Percentiles rank a stretch among this genome's conserved stretches.
phyloP scores from a whole-genome alignment of 2,797 vertebrate genomes.

The Paratrypauchen microcephalus region DNA sequence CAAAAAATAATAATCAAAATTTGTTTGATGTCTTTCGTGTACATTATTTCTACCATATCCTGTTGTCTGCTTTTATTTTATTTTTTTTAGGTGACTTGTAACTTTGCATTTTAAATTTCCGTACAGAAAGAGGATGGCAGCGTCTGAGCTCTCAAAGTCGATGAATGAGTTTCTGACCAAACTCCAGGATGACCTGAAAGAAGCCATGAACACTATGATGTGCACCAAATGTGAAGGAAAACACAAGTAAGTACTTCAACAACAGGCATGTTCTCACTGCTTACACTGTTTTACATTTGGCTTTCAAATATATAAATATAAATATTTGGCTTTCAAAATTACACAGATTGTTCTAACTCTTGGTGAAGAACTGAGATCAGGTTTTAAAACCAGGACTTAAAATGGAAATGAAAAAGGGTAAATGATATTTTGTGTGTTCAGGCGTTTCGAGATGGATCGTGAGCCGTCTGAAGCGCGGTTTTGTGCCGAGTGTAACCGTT shows the following conservation, averaged over 20 bases:
- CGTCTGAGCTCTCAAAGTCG: slow-evolving; percentile 88
- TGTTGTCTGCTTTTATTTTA: neutral
- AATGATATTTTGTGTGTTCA: slow-evolving; percentile 46
- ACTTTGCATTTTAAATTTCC: neutral
- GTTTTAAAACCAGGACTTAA: too few species aligned
- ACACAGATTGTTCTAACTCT: too few species aligned
- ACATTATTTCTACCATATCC: neutral
- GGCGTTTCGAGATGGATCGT: slow-evolving; percentile 92
- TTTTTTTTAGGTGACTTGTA: too few species aligned
- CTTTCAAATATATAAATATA: too few species aligned
- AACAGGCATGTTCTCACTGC: neutral
- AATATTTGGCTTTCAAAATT: too few species aligned
- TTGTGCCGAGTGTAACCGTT: slow-evolving; percentile 86
- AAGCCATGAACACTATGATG: slow-evolving; percentile 98
- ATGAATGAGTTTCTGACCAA: slow-evolving; percentile 92
- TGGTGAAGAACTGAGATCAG: too few species aligned
- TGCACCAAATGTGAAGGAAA: slow-evolving; percentile 94
- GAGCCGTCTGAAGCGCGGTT: slow-evolving; percentile 87
- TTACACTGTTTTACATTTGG: neutral
- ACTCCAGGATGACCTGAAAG: slow-evolving; percentile 92
- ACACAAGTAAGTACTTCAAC: slow-evolving; percentile 82
- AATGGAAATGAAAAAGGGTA: too few species aligned
- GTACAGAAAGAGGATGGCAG: slow-evolving; percentile 88
- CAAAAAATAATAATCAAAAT: too few species aligned
- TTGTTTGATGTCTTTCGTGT: too few species aligned